phyloP scores from a whole-genome alignment of 2,113 vertebrate genomes.

The Spea multiplicata region DNA sequence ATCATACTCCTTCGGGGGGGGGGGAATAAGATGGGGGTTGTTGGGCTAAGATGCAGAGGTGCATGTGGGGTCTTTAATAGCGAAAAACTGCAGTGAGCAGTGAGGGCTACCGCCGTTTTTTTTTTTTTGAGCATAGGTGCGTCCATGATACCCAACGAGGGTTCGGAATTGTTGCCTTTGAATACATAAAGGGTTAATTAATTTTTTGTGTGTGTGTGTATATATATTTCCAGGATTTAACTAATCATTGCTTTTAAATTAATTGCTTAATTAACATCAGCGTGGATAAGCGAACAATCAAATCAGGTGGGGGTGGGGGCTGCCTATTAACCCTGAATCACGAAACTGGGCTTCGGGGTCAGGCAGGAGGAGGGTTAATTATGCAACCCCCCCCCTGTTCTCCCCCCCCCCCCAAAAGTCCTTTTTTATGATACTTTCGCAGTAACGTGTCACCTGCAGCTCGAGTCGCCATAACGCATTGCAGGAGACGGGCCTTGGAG shows the following conservation, averaged over 20 bases:
- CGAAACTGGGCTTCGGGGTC: not conserved
- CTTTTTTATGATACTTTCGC: not conserved
- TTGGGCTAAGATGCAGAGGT: too few species aligned
- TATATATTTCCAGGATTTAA: slow-evolving; percentile 41
- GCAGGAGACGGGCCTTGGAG: slow-evolving; percentile 38
- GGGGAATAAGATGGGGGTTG: too few species aligned
- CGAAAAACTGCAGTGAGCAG: not conserved
- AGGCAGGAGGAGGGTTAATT: slow-evolving; percentile 21
- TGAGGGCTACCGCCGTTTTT: not conserved
- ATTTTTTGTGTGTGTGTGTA: not conserved
- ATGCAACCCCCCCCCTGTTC: not conserved
- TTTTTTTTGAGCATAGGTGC: not conserved
- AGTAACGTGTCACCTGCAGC: slow-evolving; percentile 38
- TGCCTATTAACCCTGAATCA: slow-evolving; percentile 9
- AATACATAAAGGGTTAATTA: not conserved
- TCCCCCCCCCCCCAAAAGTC: not conserved
- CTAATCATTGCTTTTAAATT: slow-evolving; percentile 52
- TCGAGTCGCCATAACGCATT: slow-evolving; percentile 42
- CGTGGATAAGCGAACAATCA: too few species aligned
- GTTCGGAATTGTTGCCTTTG: too few species aligned
- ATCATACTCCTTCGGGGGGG: too few species aligned
- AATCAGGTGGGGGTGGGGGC: not conserved
- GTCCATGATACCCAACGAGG: slow-evolving; percentile 24
- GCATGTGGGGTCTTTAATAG: too few species aligned
- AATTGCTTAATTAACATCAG: slow-evolving; percentile 40